Base-by-base conservation (phyloP, 2,888 invertebrate species). In the Nebria brevicollis region DNA sequence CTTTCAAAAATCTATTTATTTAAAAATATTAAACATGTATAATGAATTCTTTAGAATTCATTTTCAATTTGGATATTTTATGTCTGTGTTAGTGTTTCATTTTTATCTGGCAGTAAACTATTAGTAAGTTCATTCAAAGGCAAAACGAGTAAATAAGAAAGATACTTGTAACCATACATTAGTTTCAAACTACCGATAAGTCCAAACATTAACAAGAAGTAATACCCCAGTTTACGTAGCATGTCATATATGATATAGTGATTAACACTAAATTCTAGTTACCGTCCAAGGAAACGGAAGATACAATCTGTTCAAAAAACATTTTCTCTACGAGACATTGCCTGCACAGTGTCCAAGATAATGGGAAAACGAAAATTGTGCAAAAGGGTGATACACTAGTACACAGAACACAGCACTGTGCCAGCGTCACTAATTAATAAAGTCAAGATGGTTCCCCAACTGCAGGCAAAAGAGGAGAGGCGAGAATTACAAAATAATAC, bases 401-500 rank as follows among this genome's bases (percentile, higher is more conserved):
- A 54, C 54, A 54, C 54, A 54, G 54, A 43, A 10, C 54, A 54
- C 73, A 13, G 66, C 20, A 26, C 8, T 65, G 73, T 15, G 34
- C 34, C 54, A 34, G 75, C 80, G 65, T 64, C 70, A 66, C 75
- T 80, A 80, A 80, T 80, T 80, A 80, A 80, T 80, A 75, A 80
- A 75, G 80, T 80, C 80, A 80, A 80, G 75, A 80, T 75, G 80
- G 72, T 75, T 70, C 79, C n/a, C 25, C 68, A 72, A 20, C 68
- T 73, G 73, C 15, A 73, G 73, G 11, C 70, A 54, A 74, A 42
- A 43, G 79, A 75, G 15, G 26, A 66, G 42, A n/a, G 54, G 15
- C 43, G 20, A 34, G 75, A 80, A 80, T 80, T 80, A 80, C 80
- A 75, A 80, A 80, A 80, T 80, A 80, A 80, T 80, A 75, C 72